Evolutionary conservation across 1,140 invertebrate genomes (phyloP), one percentile per base, ranked within the genome.

Genomic region (Archegozetes longisetosus): DNA sequence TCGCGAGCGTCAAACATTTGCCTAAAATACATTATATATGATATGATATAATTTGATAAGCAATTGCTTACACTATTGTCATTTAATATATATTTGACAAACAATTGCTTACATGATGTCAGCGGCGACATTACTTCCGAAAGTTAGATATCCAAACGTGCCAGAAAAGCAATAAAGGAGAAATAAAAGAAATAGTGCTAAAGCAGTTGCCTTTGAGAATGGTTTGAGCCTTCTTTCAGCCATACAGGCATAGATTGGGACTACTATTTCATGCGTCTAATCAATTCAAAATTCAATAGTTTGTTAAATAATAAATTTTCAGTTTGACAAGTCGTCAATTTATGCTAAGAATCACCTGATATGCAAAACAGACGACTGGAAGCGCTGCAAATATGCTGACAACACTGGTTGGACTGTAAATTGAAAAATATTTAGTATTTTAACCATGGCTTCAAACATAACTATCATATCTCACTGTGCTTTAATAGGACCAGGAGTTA

Each of bases 321-420:
- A 58, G 17, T 26, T 14, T 2, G 26, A 55, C 26, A 3, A 28
- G 3, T 12, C 29, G 9, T 23, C 9, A 49, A 46, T 27, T 26
- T 23, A 14, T 25, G 14, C 17, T 14, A 54, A 23, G 26, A 59
- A 20, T 62, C 72, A 82, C 80, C 74, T 83, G 82, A 71, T 84
- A 85, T 26, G 80, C 80, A 69, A 85, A 85, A 67, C 81, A 84
- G 63, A 84, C 80, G 3, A 80, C 78, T 40, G 83, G 83, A 22
- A 84, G 71, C 50, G 84, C 81, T 62, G 80, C 71, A 64, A 84
- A 77, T 2, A 81, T 69, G 70, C 84, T 78, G 3, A 76, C 75
- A 66, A 70, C 73, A 61, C 73, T 69, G 9, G 77, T 70, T 14
- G 81, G 81, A 62, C 76, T 76, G 71, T 51, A 68, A 68, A 53